Percentiles rank a stretch among this genome's conserved stretches.
These are phyloP conservation scores for Pachliopta kotzebuea DNA, from an alignment of 2,888 invertebrate species.

Conservation along the genomic window DNA sequence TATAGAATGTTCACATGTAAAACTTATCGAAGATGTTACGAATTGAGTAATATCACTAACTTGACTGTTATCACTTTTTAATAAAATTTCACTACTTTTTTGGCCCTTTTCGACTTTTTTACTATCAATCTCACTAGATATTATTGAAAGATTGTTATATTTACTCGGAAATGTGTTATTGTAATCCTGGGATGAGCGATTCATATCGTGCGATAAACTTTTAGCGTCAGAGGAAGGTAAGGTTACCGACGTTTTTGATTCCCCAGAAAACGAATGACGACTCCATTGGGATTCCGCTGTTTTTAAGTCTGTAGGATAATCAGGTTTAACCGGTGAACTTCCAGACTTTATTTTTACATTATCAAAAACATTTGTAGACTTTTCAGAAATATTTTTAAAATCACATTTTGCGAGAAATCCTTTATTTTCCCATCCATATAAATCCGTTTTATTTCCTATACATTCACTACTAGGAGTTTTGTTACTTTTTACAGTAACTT, in stretches of 20 bases:
- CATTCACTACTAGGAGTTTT: conserved; percentile 70
- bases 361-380: conserved; percentile 45
- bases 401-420: conserved; percentile 69
- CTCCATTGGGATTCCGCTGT: conserved; percentile 53
- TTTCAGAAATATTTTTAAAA: conserved; percentile 47
- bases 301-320: conserved; percentile 43
- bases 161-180: conserved; percentile 63
- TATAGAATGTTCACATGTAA: conserved; percentile 72
- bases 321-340: conserved; percentile 43
- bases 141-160: conserved; percentile 67
- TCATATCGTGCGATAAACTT: conserved; percentile 56
- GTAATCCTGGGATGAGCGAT: conserved; percentile 59
- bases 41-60: conserved; percentile 74
- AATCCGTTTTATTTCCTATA: conserved; percentile 70
- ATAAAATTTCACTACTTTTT: conserved; percentile 62
- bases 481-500: conserved; percentile 47
- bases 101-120: conserved; percentile 63
- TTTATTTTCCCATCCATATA: conserved; percentile 78
- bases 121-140: conserved; percentile 67
- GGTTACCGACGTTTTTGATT: conserved; percentile 59
- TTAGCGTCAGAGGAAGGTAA: conserved; percentile 60
- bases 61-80: conserved; percentile 75
- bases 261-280: conserved; percentile 64
- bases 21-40: conserved; percentile 77
- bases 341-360: conserved; percentile 47